Conservation (phyloP, 2,113 vertebrate species). For the Theristicus caerulescens region DNA sequence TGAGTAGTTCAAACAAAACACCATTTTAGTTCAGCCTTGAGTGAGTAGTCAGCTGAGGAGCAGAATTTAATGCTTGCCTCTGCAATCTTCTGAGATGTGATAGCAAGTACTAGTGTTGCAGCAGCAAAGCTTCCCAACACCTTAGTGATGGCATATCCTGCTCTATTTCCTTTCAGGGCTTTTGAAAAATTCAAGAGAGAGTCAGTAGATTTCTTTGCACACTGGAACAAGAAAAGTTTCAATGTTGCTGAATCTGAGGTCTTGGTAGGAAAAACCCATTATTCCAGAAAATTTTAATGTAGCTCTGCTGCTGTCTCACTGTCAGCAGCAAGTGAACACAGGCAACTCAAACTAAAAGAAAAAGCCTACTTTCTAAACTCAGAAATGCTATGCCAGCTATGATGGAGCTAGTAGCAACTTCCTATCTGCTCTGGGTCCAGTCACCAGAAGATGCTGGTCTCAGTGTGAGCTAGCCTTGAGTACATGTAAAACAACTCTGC, state of each 20-base stretch:
- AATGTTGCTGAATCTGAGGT: background rate
- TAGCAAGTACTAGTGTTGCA: background rate
- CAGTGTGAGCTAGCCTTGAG: background rate
- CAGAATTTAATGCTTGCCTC: background rate
- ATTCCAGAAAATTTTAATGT: background rate
- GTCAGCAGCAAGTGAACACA: background rate
- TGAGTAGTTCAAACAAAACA: background rate
- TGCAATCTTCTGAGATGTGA: background rate
- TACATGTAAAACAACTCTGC: background rate
- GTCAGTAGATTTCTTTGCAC: background rate
- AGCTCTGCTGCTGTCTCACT: background rate
- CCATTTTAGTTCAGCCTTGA: background rate
- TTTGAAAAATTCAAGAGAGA: background rate
- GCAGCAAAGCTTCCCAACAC: background rate
- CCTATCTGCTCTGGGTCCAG: background rate
- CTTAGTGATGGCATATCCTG: background rate
- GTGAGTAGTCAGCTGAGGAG: background rate
- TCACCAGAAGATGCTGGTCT: accelerated
- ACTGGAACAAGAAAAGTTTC: background rate
- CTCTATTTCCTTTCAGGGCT: background rate
- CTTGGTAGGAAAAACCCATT: background rate
- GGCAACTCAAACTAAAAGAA: background rate
- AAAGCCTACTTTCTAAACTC: background rate
- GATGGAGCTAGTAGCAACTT: background rate
- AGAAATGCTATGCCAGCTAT: background rate